Evolutionary conservation across 1,140 invertebrate species (phyloP).

Genomic region (Muscidifurax raptorellus): DNA sequence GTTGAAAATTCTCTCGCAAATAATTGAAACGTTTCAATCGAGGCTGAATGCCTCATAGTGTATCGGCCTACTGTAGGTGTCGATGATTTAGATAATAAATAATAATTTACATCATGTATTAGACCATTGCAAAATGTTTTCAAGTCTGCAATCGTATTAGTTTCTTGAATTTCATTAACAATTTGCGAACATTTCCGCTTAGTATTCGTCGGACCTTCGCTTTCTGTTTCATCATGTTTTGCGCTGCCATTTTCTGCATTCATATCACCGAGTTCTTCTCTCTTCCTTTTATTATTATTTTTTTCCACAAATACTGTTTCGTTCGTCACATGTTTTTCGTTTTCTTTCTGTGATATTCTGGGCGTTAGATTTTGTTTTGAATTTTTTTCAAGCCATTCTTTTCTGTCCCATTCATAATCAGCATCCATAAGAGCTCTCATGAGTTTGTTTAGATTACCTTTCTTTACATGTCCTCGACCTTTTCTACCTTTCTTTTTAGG

Average conservation of each 20-base stretch:
- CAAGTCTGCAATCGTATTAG: too few species aligned
- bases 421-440: too few species aligned
- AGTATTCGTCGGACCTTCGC: not conserved
- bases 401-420: not conserved
- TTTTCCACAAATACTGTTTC: not conserved
- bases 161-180: too few species aligned
- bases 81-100: slow-evolving; percentile 50
- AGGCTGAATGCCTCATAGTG: not conserved
- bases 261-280: not conserved
- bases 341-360: not conserved
- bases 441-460: too few species aligned
- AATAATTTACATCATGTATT: slow-evolving; percentile 33
- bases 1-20: not conserved
- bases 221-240: not conserved
- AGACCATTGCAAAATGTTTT: slow-evolving; percentile 18
- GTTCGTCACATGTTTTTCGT: too few species aligned
- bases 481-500: not conserved
- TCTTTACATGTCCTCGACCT: too few species aligned
- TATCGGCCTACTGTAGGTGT: not conserved
- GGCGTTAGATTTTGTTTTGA: not conserved
- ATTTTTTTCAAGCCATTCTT: not conserved
- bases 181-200: not conserved
- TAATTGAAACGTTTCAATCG: not conserved
- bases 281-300: not conserved
- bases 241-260: not conserved